Evolutionary conservation across 2,797 vertebrate species (phyloP).

Genomic region (Tapera naevia): DNA sequence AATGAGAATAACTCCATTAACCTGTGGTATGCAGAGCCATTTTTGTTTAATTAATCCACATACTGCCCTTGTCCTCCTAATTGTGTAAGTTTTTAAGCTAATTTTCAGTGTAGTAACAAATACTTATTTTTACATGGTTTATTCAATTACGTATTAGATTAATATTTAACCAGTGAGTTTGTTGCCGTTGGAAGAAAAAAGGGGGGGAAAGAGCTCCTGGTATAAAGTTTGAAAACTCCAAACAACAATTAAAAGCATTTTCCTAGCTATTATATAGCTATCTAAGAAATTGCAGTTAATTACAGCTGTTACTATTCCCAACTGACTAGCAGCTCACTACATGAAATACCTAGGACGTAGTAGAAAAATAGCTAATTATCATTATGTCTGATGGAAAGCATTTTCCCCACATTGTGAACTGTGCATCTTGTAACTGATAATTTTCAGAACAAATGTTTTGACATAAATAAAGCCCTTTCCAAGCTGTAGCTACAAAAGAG

Average conservation of each 20-base stretch:
- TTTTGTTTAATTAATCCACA: not conserved
- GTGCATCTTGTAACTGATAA: not conserved
- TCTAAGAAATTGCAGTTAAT: conserved; percentile 18
- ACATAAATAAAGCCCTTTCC: not conserved
- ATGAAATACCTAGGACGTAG: not conserved
- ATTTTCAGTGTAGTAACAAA: not conserved
- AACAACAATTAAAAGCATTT: not conserved
- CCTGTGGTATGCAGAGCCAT: not conserved
- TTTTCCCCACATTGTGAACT: not conserved
- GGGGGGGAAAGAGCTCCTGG: not conserved
- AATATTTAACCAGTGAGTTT: not conserved
- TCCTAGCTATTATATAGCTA: not conserved
- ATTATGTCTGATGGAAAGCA: not conserved
- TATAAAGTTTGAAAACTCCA: not conserved
- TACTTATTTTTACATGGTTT: not conserved
- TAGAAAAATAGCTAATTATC: not conserved
- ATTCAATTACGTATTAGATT: not conserved
- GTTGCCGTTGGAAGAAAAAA: not conserved
- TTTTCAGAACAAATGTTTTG: not conserved
- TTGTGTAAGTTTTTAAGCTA: not conserved
- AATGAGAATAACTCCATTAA: not conserved
- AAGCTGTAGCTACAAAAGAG: not conserved
- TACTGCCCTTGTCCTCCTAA: not conserved
- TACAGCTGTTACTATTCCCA: not conserved
- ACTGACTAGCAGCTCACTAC: not conserved